Evolutionary conservation across 2,113 vertebrate species (phyloP).

Genomic region (Burhinus bistriatus): DNA sequence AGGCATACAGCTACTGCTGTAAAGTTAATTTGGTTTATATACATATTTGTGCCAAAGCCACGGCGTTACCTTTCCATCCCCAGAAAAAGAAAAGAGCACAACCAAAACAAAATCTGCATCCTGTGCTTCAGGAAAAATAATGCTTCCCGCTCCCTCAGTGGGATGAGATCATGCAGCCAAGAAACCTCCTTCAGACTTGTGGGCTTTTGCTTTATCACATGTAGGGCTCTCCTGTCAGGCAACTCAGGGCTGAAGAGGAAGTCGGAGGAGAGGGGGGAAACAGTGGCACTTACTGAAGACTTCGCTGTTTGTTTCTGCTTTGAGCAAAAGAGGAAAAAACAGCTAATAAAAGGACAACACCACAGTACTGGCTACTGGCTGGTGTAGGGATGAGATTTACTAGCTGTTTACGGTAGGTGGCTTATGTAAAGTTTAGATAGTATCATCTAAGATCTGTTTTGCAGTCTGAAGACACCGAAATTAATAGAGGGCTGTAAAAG

Average conservation of each 20-base stretch:
- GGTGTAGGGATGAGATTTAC: neutral
- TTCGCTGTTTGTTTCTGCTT: slow-evolving; percentile 54
- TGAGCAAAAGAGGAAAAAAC: slow-evolving; percentile 72
- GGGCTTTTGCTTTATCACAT: slow-evolving; percentile 37
- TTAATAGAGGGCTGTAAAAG: neutral
- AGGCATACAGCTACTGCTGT: neutral
- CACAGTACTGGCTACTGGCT: neutral
- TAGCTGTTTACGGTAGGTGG: neutral
- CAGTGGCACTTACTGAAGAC: slow-evolving; percentile 65
- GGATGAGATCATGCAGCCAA: slow-evolving; percentile 62
- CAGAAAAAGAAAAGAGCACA: neutral
- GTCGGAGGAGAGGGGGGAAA: slow-evolving; percentile 64
- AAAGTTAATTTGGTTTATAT: neutral
- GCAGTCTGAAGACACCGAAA: neutral
- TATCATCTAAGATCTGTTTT: neutral
- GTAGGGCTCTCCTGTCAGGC: slow-evolving; percentile 52
- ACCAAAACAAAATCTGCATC: slow-evolving; percentile 73
- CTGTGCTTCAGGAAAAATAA: slow-evolving; percentile 72
- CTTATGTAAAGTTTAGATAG: neutral
- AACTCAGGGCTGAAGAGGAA: slow-evolving; percentile 64
- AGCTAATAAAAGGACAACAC: slow-evolving; percentile 37
- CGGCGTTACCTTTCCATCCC: slow-evolving; percentile 21
- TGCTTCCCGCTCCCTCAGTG: slow-evolving; percentile 51
- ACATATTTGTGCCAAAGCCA: neutral
- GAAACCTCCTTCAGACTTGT: slow-evolving; percentile 41